Evolutionary conservation across 2,797 vertebrate genomes (phyloP).

Genomic region (Novumbra hubbsi): DNA sequence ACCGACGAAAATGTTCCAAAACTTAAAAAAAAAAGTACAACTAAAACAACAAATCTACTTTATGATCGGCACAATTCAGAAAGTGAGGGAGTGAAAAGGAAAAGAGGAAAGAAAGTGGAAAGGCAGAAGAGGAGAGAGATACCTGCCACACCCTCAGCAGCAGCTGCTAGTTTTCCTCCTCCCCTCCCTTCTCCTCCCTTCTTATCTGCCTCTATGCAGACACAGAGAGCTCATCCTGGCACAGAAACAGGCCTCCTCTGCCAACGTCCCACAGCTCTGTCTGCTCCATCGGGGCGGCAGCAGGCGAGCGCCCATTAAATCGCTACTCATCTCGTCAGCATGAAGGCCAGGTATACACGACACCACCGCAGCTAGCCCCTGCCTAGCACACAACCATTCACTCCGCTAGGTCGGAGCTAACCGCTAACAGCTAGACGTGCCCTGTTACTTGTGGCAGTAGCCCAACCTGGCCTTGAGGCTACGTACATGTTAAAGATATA

Average conservation of each 20-base stretch:
- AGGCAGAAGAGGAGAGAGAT: neutral
- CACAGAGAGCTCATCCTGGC: conserved; percentile 48
- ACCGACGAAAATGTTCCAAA: neutral
- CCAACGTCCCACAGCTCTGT: conserved; percentile 50
- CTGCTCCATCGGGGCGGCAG: conserved; percentile 51
- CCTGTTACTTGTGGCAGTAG: conserved; percentile 33
- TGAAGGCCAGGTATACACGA: conserved; percentile 25
- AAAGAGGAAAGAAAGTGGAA: no score
- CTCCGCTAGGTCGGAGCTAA: conserved; percentile 32
- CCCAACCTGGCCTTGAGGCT: conserved; percentile 24
- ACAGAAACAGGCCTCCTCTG: conserved; percentile 25
- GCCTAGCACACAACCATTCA: neutral
- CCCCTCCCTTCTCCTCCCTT: neutral
- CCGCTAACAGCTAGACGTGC: conserved; percentile 19
- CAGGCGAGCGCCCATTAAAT: conserved; percentile 15
- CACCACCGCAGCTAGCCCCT: conserved; percentile 16
- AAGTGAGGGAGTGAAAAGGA: neutral
- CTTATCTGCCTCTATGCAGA: conserved; percentile 34
- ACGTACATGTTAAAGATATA: conserved; percentile 43
- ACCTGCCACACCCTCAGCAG: neutral
- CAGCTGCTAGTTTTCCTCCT: neutral
- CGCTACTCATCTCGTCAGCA: conserved; percentile 33
- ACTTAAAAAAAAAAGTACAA: neutral
- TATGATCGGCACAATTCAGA: neutral
- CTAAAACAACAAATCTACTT: neutral